phyloP scores from a whole-genome alignment of 2,888 invertebrate genomes.

The Oxyteleia sp. region DNA sequence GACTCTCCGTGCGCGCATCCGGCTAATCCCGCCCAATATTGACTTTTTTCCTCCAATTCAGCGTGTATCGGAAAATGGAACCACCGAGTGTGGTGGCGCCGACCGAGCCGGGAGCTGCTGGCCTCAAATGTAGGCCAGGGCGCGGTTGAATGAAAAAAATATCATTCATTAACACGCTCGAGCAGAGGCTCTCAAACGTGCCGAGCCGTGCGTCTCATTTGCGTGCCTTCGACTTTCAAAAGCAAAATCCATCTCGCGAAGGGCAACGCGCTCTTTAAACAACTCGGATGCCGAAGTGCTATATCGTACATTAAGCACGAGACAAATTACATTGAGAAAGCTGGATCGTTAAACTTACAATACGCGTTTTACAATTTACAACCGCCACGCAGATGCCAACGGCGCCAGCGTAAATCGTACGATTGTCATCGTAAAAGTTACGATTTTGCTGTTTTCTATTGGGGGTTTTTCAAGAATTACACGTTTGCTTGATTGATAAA shows the following conservation, averaged over 20 bases:
- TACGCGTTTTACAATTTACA: slow-evolving; percentile 35
- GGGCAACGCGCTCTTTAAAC: slow-evolving; percentile 43
- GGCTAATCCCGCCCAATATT: slow-evolving; percentile 67
- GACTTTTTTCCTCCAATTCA: slow-evolving; percentile 69
- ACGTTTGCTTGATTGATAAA: too few relatives aligned
- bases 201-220: slow-evolving; percentile 77
- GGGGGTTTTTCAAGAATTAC: too few relatives aligned
- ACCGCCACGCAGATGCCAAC: not conserved
- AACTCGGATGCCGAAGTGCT: slow-evolving; percentile 28
- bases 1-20: slow-evolving; percentile 53
- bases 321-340: slow-evolving; percentile 46
- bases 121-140: slow-evolving; percentile 85
- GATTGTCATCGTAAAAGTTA: too few relatives aligned
- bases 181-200: slow-evolving; percentile 81
- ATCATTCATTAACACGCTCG: slow-evolving; percentile 86
- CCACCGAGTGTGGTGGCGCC: slow-evolving; percentile 59
- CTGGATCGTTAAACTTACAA: slow-evolving; percentile 42
- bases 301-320: slow-evolving; percentile 30
- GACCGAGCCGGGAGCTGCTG: slow-evolving; percentile 70
- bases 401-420: too few relatives aligned
- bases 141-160: slow-evolving; percentile 86
- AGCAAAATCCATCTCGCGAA: slow-evolving; percentile 42
- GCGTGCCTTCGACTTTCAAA: slow-evolving; percentile 53
- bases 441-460: too few relatives aligned
- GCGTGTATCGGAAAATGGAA: slow-evolving; percentile 72